phyloP scores from a whole-genome alignment of 2,888 invertebrate genomes.

The Hetaerina titia region DNA sequence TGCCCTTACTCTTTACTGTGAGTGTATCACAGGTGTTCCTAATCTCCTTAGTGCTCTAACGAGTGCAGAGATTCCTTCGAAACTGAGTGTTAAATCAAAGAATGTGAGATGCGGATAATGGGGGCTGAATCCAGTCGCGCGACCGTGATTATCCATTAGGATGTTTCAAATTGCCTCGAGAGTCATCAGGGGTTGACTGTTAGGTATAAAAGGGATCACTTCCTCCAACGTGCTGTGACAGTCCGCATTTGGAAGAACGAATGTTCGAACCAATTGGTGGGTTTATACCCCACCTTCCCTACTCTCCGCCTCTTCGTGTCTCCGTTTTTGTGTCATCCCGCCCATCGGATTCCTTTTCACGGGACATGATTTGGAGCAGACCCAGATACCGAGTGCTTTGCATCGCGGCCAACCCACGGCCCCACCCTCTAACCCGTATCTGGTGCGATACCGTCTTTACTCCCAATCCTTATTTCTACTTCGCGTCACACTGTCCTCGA shows the following conservation, averaged over 20 bases:
- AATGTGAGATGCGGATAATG: too few relatives aligned
- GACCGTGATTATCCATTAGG: too few relatives aligned
- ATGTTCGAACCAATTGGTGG: not conserved
- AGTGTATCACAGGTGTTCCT: too few relatives aligned
- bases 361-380: slow-evolving; percentile 19
- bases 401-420: not conserved
- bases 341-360: not conserved
- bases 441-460: not conserved
- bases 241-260: not conserved
- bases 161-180: not conserved
- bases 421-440: not conserved
- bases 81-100: too few relatives aligned
- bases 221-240: not conserved
- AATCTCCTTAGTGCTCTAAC: too few relatives aligned
- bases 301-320: not conserved
- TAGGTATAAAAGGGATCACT: too few relatives aligned
- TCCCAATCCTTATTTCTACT: not conserved
- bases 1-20: not conserved
- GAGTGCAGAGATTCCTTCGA: too few relatives aligned
- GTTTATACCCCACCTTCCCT: not conserved
- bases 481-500: not conserved
- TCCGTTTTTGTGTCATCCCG: not conserved
- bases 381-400: not conserved
- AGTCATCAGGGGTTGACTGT: too few relatives aligned
- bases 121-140: not conserved